These are phyloP conservation scores for Aphaenogaster floridana DNA, from an alignment of 1,140 invertebrate genomes.

Conservation along the genomic window DNA sequence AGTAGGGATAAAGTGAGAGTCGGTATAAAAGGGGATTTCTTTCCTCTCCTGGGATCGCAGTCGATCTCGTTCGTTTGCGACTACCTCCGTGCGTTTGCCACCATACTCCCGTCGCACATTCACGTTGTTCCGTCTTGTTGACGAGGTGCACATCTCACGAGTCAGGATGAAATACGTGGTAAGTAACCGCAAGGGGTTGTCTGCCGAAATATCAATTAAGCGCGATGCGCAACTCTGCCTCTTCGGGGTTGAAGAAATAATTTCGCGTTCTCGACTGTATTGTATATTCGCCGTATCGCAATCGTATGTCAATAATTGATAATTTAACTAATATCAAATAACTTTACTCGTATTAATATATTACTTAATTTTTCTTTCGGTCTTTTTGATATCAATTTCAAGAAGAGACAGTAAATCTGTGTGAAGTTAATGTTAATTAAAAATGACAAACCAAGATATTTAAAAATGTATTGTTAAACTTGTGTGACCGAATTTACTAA, in stretches of 20 bases:
- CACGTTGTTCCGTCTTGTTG: neutral
- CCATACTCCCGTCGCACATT: slow-evolving; percentile 55
- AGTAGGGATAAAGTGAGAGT: slow-evolving; percentile 86
- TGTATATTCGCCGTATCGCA: neutral
- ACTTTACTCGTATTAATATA: neutral
- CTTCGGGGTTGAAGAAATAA: neutral
- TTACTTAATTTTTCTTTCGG: neutral
- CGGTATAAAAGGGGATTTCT: slow-evolving; percentile 86
- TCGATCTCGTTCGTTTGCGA: slow-evolving; percentile 74
- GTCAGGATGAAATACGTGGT: slow-evolving; percentile 81
- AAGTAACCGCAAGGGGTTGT: slow-evolving; percentile 64
- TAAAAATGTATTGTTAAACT: neutral
- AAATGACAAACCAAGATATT: neutral
- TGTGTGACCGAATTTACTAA: neutral
- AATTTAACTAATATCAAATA: slow-evolving; percentile 1
- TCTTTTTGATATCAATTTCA: neutral
- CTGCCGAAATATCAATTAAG: slow-evolving; percentile 1
- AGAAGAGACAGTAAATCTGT: neutral
- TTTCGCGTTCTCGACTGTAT: neutral
- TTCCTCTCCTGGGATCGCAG: slow-evolving; percentile 83
- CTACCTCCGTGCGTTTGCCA: slow-evolving; percentile 76
- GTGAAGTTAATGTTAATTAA: slow-evolving; percentile 4
- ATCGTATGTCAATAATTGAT: neutral
- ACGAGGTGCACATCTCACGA: slow-evolving; percentile 53
- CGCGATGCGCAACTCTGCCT: neutral